These are phyloP conservation scores for Hemiscyllium ocellatum DNA, from an alignment of 2,113 vertebrate genomes.

Conservation along the genomic window DNA sequence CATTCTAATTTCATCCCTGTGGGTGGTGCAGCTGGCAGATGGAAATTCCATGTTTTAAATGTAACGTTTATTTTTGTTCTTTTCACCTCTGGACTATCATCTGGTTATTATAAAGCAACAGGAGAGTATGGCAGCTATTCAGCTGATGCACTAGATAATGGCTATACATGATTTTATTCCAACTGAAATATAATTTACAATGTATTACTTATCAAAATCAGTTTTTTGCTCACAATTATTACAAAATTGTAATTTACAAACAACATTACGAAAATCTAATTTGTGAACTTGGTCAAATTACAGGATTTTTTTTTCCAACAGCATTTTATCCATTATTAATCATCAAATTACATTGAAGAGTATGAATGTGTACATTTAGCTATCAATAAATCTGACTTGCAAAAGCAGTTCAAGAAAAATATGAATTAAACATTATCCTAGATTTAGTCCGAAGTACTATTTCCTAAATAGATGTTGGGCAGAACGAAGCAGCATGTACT, in stretches of 20 bases:
- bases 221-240: neutral
- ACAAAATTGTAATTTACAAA: neutral
- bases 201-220: neutral
- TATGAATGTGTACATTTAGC: neutral
- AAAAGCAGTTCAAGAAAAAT: constrained; percentile 9
- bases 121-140: neutral
- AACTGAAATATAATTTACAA: neutral
- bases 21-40: constrained; percentile 27
- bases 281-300: neutral
- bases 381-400: neutral
- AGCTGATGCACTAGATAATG: neutral
- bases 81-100: neutral
- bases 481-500: constrained; percentile 29
- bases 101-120: constrained; percentile 11
- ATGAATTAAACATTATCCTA: neutral
- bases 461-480: neutral
- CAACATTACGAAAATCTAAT: neutral
- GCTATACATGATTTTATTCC: neutral
- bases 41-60: constrained; percentile 18
- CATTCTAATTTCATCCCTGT: constrained; percentile 15
- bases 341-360: neutral
- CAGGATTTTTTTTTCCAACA: neutral
- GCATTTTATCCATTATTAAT: neutral
- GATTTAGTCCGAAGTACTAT: neutral
- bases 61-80: constrained; percentile 19